Conservation (phyloP, 2,888 invertebrate genomes). For the Scaptomyza polygonia region DNA sequence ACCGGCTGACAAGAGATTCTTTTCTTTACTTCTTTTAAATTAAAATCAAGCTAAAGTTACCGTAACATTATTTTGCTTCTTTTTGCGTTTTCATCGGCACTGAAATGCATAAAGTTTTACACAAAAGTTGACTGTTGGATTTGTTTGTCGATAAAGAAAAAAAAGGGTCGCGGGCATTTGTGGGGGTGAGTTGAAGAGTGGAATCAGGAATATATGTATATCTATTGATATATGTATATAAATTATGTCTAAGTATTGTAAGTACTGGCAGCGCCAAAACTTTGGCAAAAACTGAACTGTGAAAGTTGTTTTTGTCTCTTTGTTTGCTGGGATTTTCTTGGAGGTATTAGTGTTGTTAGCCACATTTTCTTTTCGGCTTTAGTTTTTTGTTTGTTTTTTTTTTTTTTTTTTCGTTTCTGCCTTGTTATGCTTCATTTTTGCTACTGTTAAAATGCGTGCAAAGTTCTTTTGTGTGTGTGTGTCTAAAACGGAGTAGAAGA, state of each 20-base stretch:
- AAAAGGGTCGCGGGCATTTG: slow-evolving; percentile 56
- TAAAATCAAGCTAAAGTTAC: slow-evolving; percentile 58
- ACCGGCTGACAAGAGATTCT: slow-evolving; percentile 50
- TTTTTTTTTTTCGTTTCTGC: slow-evolving; percentile 25
- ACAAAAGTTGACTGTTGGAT: slow-evolving; percentile 74
- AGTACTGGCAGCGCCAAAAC: slow-evolving; percentile 45
- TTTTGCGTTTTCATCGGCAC: slow-evolving; percentile 67
- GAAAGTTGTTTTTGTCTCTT: slow-evolving; percentile 61
- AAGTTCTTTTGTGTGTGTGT: neutral
- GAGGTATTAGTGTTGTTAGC: slow-evolving; percentile 71
- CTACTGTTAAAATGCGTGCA: slow-evolving; percentile 7
- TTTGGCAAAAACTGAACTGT: slow-evolving; percentile 50
- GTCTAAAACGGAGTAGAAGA: slow-evolving; percentile 11
- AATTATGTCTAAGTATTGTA: slow-evolving; percentile 6
- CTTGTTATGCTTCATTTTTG: slow-evolving; percentile 69
- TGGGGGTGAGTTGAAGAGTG: neutral
- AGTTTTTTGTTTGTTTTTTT: neutral
- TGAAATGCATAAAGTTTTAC: slow-evolving; percentile 76
- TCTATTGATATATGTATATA: slow-evolving; percentile 1
- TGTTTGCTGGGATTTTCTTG: slow-evolving; percentile 66
- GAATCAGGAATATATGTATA: neutral
- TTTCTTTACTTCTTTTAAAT: slow-evolving; percentile 45
- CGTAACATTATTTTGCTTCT: slow-evolving; percentile 45
- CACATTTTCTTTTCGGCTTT: slow-evolving; percentile 39
- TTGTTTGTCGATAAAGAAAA: slow-evolving; percentile 69